Evolutionary conservation across 2,113 vertebrate genomes (phyloP), one percentile per base, ranked within the genome.

Genomic region (Etia nguti): DNA sequence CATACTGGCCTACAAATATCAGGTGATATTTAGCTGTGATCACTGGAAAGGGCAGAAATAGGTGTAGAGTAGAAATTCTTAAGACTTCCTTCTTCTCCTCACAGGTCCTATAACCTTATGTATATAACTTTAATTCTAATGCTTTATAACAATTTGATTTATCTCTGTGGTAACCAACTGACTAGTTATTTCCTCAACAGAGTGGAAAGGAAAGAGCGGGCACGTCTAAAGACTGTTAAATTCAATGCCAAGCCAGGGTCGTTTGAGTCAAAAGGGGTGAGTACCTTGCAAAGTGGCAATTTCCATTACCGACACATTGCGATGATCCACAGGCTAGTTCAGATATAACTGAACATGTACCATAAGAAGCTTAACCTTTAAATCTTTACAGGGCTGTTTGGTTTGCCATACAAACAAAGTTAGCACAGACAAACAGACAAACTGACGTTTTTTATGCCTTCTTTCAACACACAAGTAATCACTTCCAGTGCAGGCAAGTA

Each of bases 201-300:
- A 90, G 98, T 99, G 90, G 98, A 99, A 92, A 97, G 98, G 86
- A 99, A 99, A 93, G 98, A 99, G 85, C 97, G 98, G 54, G 97
- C 98, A 5, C 97, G 98, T 70, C 97, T 99, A 86, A 99, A 99
- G 96, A 99, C 98, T 0, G 98, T 99, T 93, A 99, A 99, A 90
- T 99, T 99, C 96, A 99, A 99, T 2, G 96, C 98, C 1, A 99
- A 97, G 73, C 97, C 97, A 5, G 98, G 98, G 81, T 97, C 98
- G 10, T 97, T 98, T 79, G 98, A 99, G 94, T 97, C 97, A 57
- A 99, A 98, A 97, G 97, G 96, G 98, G 98, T 99, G 95, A 82
- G 98, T 97, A 93, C 12, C 29, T 81, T 34, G 56, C 22, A 55
- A 57, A 82, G 82, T 26, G n/a, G 2, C 13, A 3, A 8, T 59